phyloP scores from a whole-genome alignment of 1,140 invertebrate genomes.

The Drosophila ogumai region DNA sequence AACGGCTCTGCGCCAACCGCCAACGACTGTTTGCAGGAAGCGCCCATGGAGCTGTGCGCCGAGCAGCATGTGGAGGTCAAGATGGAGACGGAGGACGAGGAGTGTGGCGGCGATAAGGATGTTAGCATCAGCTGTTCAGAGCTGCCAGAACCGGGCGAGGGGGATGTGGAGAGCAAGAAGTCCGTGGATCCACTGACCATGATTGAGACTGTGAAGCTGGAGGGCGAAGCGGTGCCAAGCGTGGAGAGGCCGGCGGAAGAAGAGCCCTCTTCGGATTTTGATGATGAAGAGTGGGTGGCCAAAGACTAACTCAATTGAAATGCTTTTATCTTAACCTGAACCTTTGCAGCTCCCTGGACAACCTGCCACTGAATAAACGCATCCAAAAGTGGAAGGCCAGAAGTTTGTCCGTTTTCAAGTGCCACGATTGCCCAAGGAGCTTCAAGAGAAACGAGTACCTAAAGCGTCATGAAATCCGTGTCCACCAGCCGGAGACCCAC shows the following conservation, averaged over 20 bases:
- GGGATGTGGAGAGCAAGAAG: slow-evolving; percentile 51
- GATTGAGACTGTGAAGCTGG: slow-evolving; percentile 63
- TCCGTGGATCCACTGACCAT: slow-evolving; percentile 59
- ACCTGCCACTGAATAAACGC: slow-evolving; percentile 55
- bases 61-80: slow-evolving; percentile 75
- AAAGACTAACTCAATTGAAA: too few relatives aligned
- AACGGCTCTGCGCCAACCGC: slow-evolving; percentile 4
- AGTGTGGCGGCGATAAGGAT: slow-evolving; percentile 49
- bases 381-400: slow-evolving; percentile 59
- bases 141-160: slow-evolving; percentile 36
- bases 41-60: slow-evolving; percentile 69
- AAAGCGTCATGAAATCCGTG: slow-evolving; percentile 49
- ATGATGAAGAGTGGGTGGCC: slow-evolving; percentile 62
- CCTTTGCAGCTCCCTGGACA: slow-evolving; percentile 61
- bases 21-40: slow-evolving; percentile 62
- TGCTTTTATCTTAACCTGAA: background rate
- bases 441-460: slow-evolving; percentile 54
- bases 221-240: slow-evolving; percentile 26
- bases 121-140: slow-evolving; percentile 60
- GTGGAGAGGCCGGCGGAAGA: background rate
- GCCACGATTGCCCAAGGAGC: slow-evolving; percentile 56
- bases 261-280: slow-evolving; percentile 30
- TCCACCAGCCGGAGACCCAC: slow-evolving; percentile 45
- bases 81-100: slow-evolving; percentile 66
- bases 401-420: slow-evolving; percentile 28